These are phyloP conservation scores for Acanthornis magna DNA, from an alignment of 2,797 vertebrate genomes.

Conservation along the genomic window DNA sequence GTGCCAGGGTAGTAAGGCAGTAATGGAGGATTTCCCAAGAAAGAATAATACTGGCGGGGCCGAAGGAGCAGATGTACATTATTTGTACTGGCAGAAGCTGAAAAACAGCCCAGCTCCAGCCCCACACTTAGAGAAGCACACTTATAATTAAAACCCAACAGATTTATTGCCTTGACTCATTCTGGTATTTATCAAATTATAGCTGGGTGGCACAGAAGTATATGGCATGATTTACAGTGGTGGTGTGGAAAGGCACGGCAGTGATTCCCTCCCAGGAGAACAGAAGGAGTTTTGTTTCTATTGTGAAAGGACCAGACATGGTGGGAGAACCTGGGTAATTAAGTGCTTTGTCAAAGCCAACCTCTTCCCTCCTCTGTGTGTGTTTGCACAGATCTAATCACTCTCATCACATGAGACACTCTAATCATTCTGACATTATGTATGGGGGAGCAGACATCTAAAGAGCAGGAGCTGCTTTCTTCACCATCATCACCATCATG, in stretches of 20 bases:
- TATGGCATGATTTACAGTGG: slow-evolving; percentile 45
- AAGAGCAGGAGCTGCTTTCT: neutral
- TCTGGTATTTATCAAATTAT: slow-evolving; percentile 55
- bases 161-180: slow-evolving; percentile 51
- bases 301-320: slow-evolving; percentile 24
- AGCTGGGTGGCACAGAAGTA: neutral
- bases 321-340: slow-evolving; percentile 43
- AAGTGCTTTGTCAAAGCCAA: slow-evolving; percentile 53
- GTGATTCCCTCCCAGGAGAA: slow-evolving; percentile 33
- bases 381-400: slow-evolving; percentile 46
- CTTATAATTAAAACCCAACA: slow-evolving; percentile 45
- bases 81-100: slow-evolving; percentile 47
- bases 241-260: neutral
- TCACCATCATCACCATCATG: neutral
- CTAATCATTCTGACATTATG: slow-evolving; percentile 35
- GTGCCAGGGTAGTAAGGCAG: neutral
- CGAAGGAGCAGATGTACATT: slow-evolving; percentile 8
- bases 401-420: slow-evolving; percentile 46
- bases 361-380: slow-evolving; percentile 46
- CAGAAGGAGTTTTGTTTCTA: slow-evolving; percentile 27
- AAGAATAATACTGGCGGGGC: neutral
- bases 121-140: neutral
- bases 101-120: slow-evolving; percentile 18
- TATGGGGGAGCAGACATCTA: neutral
- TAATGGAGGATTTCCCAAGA: slow-evolving; percentile 2